phyloP scores from a whole-genome alignment of 2,888 invertebrate genomes.

The Acanthopleura granulata region DNA sequence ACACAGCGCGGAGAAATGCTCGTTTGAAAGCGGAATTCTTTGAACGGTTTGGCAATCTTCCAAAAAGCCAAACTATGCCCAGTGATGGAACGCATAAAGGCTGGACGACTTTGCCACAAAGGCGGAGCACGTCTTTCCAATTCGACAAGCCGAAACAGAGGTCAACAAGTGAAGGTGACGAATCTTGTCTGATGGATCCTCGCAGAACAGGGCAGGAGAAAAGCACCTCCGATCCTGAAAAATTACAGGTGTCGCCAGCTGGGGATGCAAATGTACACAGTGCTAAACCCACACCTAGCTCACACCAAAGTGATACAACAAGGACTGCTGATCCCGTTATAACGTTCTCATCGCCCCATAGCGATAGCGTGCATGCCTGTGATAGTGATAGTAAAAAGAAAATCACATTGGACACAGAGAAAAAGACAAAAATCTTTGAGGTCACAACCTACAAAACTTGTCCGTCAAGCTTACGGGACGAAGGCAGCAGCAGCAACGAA shows the following conservation, averaged over 20 bases:
- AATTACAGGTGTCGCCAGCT: not conserved
- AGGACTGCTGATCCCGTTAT: not conserved
- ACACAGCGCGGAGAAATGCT: slow-evolving; percentile 7
- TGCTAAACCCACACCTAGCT: not conserved
- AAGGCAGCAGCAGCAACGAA: slow-evolving; percentile 55
- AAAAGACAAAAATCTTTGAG: slow-evolving; percentile 2
- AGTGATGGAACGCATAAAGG: slow-evolving; percentile 13
- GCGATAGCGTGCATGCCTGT: not conserved
- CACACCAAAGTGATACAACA: not conserved
- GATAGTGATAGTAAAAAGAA: not conserved
- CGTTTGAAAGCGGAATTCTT: slow-evolving; percentile 16
- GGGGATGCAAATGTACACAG: not conserved
- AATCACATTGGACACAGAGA: not conserved
- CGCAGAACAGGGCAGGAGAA: not conserved
- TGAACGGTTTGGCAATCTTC: slow-evolving; percentile 23
- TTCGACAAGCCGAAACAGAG: slow-evolving; percentile 2
- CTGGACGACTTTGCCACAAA: slow-evolving; percentile 6
- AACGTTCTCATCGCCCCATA: not conserved
- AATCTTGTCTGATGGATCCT: not conserved
- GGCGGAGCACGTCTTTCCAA: not conserved
- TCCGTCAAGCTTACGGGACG: slow-evolving; percentile 23
- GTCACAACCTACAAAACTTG: slow-evolving; percentile 2
- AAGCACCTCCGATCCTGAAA: not conserved
- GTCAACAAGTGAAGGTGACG: not conserved
- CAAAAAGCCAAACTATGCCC: slow-evolving; percentile 45